These are phyloP conservation scores for Periparus ater DNA, from an alignment of 2,797 vertebrate species.

Conservation along the genomic window DNA sequence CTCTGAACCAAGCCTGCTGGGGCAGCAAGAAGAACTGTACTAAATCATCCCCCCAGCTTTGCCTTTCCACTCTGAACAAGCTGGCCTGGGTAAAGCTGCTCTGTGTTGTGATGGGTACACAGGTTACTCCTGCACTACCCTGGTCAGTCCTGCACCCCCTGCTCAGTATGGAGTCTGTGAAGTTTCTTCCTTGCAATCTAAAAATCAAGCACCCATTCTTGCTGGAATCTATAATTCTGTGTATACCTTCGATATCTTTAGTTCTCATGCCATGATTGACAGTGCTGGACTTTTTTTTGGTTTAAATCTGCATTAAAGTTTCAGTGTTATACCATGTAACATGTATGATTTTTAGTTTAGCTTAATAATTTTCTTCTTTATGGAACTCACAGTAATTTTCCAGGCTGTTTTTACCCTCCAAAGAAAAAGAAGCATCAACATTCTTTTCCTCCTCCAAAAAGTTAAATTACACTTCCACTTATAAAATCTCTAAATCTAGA, in stretches of 20 bases:
- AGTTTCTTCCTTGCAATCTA: background rate
- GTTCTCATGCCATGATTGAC: background rate
- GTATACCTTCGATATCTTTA: background rate
- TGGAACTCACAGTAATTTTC: background rate
- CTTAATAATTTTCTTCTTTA: background rate
- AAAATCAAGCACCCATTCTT: background rate
- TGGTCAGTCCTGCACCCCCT: background rate
- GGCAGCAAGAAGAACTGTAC: background rate
- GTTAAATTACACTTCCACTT: background rate
- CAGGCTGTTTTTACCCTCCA: background rate
- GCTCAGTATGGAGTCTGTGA: background rate
- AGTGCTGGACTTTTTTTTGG: background rate
- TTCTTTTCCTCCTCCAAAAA: background rate
- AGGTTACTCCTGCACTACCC: background rate
- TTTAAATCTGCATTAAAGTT: background rate
- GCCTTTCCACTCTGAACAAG: background rate
- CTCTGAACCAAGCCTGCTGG: conserved; percentile 4
- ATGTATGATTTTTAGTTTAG: background rate
- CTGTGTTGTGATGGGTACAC: background rate
- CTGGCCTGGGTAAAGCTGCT: background rate
- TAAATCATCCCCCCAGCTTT: background rate
- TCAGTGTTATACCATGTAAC: background rate
- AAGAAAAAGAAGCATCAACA: background rate
- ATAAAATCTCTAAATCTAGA: background rate
- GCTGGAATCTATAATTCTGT: background rate